Conservation (phyloP, 2,113 vertebrate genomes). For the Amphilophus citrinellus region DNA sequence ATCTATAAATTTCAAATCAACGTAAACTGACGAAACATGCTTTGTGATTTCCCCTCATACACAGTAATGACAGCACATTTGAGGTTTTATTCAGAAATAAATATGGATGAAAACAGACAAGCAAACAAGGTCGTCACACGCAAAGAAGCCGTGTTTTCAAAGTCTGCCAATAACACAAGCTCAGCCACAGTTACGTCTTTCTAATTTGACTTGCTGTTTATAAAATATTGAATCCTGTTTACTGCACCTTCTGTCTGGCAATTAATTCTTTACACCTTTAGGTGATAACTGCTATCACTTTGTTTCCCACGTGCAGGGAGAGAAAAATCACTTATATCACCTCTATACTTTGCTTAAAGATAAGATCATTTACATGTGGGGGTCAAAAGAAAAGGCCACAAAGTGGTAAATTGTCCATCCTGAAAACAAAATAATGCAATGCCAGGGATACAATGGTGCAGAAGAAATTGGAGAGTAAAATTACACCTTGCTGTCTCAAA, state of each 20-base stretch:
- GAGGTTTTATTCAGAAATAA: not conserved
- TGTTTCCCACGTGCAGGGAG: not conserved
- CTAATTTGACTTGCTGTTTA: constrained; percentile 1
- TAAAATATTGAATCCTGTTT: accelerated
- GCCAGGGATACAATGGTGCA: constrained; percentile 2
- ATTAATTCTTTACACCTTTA: not conserved
- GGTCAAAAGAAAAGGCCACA: not conserved
- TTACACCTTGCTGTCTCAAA: constrained; percentile 31
- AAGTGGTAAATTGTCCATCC: constrained; percentile 40
- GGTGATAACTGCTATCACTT: not conserved
- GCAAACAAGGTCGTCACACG: not conserved
- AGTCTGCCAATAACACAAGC: not conserved
- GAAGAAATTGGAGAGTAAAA: constrained; percentile 39
- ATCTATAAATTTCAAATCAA: not conserved
- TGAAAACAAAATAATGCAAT: constrained; percentile 42
- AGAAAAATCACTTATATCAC: not conserved
- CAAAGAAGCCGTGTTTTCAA: not conserved
- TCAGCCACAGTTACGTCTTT: not conserved
- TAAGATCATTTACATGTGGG: not conserved
- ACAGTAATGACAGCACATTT: not conserved
- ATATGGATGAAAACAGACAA: not conserved
- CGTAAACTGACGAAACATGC: not conserved
- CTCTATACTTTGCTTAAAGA: not conserved
- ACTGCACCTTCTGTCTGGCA: not conserved
- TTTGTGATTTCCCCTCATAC: not conserved